Evolutionary conservation across 2,113 vertebrate species (phyloP).

Genomic region (Oceanites oceanicus): DNA sequence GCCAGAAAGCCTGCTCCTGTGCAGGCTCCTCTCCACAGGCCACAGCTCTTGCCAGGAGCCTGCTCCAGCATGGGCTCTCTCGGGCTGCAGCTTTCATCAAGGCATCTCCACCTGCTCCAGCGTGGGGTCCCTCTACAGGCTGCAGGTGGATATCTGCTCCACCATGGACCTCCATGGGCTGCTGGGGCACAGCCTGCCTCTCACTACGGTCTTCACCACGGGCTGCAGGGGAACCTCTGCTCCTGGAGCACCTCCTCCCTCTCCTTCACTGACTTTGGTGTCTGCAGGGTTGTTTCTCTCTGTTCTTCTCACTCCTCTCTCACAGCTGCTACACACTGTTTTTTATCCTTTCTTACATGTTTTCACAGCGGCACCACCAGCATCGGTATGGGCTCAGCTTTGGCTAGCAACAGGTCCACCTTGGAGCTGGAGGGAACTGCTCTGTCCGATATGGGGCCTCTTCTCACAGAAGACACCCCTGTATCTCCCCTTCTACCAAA

Average conservation of each 20-base stretch:
- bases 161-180: not conserved
- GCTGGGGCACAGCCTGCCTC: not conserved
- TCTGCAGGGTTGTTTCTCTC: not conserved
- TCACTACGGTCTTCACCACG: not conserved
- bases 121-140: accelerated
- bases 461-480: not conserved
- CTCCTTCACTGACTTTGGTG: not conserved
- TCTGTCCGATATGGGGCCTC: accelerated
- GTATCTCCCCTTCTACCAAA: not conserved
- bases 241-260: not conserved
- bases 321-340: not conserved
- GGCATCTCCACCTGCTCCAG: not conserved
- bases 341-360: not conserved
- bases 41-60: not conserved
- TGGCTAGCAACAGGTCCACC: not conserved
- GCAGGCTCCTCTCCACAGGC: not conserved
- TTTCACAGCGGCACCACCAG: not conserved
- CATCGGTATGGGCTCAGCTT: not conserved
- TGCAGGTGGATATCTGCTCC: not conserved
- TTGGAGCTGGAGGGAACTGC: not conserved
- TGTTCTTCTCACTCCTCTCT: not conserved
- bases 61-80: not conserved
- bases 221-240: not conserved
- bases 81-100: not conserved
- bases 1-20: not conserved